Evolutionary conservation across 1,140 invertebrate genomes (phyloP).

Genomic region (Panagrolaimus sp.): DNA sequence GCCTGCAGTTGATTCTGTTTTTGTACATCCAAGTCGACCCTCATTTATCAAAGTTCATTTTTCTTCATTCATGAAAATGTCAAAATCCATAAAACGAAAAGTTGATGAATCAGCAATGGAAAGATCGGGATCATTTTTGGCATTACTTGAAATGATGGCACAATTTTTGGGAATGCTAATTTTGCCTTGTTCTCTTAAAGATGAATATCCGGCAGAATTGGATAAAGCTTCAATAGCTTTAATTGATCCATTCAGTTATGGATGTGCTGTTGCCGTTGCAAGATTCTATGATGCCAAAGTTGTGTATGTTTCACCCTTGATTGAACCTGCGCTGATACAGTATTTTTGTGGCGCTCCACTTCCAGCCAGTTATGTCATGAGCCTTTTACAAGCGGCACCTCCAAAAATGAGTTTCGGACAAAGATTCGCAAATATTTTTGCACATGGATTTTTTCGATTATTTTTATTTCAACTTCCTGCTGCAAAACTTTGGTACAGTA

Average conservation of each 20-base stretch:
- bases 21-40: neutral
- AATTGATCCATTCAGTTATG: neutral
- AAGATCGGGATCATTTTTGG: neutral
- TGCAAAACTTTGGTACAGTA: neutral
- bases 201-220: neutral
- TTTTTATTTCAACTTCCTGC: neutral
- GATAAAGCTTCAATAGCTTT: neutral
- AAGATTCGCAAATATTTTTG: neutral
- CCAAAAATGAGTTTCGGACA: neutral
- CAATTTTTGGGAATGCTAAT: neutral
- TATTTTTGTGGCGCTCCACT: neutral
- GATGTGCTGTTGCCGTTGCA: neutral
- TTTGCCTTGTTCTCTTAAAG: neutral
- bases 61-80: neutral
- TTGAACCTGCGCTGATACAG: neutral
- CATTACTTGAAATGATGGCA: neutral
- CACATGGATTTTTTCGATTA: neutral
- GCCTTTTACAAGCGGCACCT: neutral
- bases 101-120: neutral
- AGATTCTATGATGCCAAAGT: neutral
- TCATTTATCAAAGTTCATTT: neutral
- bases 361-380: neutral
- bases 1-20: neutral
- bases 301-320: neutral
- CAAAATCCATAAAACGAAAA: neutral